Conservation (phyloP, 2,113 vertebrate species). For the Noctilio leporinus region DNA sequence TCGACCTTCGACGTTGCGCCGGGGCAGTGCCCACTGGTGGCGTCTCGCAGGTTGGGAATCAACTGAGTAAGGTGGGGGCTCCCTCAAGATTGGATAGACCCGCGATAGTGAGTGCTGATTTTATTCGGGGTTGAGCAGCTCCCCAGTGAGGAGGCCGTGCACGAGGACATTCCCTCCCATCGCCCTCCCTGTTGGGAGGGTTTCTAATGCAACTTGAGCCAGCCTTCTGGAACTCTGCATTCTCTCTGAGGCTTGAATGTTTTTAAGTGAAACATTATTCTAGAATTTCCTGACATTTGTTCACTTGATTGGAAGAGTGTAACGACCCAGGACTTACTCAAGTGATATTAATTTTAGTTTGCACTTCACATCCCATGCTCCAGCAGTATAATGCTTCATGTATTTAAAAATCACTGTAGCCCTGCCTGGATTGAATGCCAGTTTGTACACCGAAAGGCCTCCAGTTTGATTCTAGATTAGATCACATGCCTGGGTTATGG, state of each 20-base stretch:
- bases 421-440: no score
- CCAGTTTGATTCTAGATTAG: no score
- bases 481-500: no score
- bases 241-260: not conserved
- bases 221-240: conserved; percentile 2
- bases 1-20: no score
- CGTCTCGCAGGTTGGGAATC: not conserved
- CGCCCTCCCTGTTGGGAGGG: not conserved
- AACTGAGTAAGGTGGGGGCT: not conserved
- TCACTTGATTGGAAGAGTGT: not conserved
- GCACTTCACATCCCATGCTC: not conserved
- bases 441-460: no score
- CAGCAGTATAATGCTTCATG: not conserved
- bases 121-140: not conserved
- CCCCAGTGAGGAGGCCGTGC: not conserved
- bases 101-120: not conserved
- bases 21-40: not conserved
- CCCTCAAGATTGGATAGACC: not conserved
- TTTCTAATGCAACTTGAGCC: conserved; percentile 40
- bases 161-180: no score
- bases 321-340: not conserved
- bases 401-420: not conserved
- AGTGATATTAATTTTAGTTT: not conserved
- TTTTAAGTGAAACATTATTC: conserved; percentile 22
- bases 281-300: conserved; percentile 32